phyloP scores from a whole-genome alignment of 2,797 vertebrate genomes.

The Sebastes reedi region DNA sequence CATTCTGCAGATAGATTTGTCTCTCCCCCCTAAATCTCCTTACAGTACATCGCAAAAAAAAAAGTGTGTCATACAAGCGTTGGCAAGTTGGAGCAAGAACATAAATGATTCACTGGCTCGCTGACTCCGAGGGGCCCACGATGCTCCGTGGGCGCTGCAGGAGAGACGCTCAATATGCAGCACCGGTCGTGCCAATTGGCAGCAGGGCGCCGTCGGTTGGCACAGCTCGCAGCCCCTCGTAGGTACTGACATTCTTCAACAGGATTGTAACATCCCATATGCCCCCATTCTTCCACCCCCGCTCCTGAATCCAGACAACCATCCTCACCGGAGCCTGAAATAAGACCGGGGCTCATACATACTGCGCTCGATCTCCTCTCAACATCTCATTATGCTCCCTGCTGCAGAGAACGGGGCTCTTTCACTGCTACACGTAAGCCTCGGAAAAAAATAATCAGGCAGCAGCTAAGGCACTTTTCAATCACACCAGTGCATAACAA shows the following conservation, averaged over 20 bases:
- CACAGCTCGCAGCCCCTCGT: conserved; percentile 54
- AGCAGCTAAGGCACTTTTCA: conserved; percentile 43
- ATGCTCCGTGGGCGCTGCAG: conserved; percentile 48
- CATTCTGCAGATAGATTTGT: conserved; percentile 29
- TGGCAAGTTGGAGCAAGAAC: conserved; percentile 51
- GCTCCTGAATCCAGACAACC: conserved; percentile 49
- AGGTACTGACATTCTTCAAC: conserved; percentile 73
- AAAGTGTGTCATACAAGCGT: conserved; percentile 56
- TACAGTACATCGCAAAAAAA: conserved; percentile 14
- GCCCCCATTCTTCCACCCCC: conserved; percentile 37
- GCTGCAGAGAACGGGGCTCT: conserved; percentile 55
- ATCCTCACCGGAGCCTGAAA: conserved; percentile 70
- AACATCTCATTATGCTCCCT: conserved; percentile 66
- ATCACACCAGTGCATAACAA: conserved; percentile 48
- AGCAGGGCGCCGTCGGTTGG: conserved; percentile 55
- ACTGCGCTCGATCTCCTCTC: conserved; percentile 50
- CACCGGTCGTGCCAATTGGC: conserved; percentile 71
- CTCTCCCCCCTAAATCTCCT: conserved; percentile 43
- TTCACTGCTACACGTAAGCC: conserved; percentile 30
- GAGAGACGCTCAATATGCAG: conserved; percentile 59
- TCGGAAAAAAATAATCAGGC: conserved; percentile 49
- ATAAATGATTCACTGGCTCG: conserved; percentile 68
- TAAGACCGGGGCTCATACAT: conserved; percentile 50
- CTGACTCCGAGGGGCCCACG: conserved; percentile 48
- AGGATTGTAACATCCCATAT: conserved; percentile 60